Evolutionary conservation across 2,113 vertebrate genomes (phyloP), one percentile per base, ranked within the genome.

Genomic region (Typhlomys cinereus): DNA sequence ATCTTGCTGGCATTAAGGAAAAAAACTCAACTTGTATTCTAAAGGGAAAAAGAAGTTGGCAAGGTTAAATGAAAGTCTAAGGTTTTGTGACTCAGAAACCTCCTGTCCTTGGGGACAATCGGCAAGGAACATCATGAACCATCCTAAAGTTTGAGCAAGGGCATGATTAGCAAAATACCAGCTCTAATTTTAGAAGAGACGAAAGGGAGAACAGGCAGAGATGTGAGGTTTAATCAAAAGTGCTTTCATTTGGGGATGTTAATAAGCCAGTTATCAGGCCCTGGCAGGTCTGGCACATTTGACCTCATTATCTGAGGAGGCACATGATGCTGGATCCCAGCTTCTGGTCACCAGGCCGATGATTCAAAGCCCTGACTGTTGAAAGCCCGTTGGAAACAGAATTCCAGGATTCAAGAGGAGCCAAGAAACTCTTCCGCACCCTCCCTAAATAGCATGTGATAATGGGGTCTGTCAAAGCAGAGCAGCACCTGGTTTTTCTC

Each of bases 321-420:
- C 96, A 95, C 91, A 92, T 96, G 95, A 90, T 90, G 18, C 75
- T 15, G 92, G 73, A 96, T 96, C 89, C 95, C 96, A 94, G 85
- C 48, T 94, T 96, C 89, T 80, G 96, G 96, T 98, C 98, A 97
- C 92, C 94, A 80, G 97, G 93, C 95, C 92, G 89, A 80, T 95
- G 95, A 91, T 94, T 95, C 87, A 66, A 94, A 95, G 93, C 91
- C 93, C 82, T 1, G 76, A 84, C 95, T 96, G 96, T 73, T 96
- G 97, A 98, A 97, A 98, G 95, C 96, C 93, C 97, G 89, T 92
- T 91, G 94, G 96, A 97, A 97, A 97, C 93, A 95, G 95, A 96
- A 97, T 96, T 96, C 96, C 93, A 92, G 91, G 96, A 95, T 80
- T 97, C 95, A 96, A 29, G 31, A 14, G 34, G 52, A 89, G 95